phyloP scores from a whole-genome alignment of 2,797 vertebrate genomes.

The Allobates femoralis region DNA sequence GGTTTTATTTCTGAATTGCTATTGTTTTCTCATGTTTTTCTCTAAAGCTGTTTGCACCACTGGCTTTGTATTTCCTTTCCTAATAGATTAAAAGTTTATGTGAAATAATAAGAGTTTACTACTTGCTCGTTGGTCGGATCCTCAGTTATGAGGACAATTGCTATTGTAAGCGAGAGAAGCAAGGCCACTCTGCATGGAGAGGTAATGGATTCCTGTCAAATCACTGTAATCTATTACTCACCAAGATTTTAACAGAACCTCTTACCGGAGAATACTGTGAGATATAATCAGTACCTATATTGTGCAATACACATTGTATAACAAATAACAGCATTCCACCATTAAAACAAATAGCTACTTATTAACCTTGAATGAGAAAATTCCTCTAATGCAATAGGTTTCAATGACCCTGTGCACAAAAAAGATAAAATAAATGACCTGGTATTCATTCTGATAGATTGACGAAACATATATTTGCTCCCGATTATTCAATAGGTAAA shows the following conservation, averaged over 20 bases:
- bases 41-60: not conserved
- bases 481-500: not conserved
- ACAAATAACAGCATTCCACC: conserved; percentile 21
- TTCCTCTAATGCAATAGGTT: not conserved
- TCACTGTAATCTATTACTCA: conserved; percentile 24
- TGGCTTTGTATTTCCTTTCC: not conserved
- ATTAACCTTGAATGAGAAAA: conserved; percentile 20
- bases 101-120: conserved; percentile 36
- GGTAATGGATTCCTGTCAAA: conserved; percentile 32
- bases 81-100: conserved; percentile 32
- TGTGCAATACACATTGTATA: conserved; percentile 26
- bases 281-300: conserved; percentile 12
- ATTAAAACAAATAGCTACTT: conserved; percentile 37
- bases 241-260: conserved; percentile 19
- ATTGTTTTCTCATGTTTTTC: not conserved
- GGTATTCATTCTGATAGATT: conserved; percentile 1
- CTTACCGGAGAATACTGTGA: not conserved
- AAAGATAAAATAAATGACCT: not conserved
- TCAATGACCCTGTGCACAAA: not conserved
- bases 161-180: conserved; percentile 13
- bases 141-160: conserved; percentile 8
- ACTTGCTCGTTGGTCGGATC: conserved; percentile 19
- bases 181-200: conserved; percentile 19
- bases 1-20: not conserved
- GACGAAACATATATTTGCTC: not conserved